phyloP scores from a whole-genome alignment of 1,140 invertebrate genomes.

The Drosophila rufa region DNA sequence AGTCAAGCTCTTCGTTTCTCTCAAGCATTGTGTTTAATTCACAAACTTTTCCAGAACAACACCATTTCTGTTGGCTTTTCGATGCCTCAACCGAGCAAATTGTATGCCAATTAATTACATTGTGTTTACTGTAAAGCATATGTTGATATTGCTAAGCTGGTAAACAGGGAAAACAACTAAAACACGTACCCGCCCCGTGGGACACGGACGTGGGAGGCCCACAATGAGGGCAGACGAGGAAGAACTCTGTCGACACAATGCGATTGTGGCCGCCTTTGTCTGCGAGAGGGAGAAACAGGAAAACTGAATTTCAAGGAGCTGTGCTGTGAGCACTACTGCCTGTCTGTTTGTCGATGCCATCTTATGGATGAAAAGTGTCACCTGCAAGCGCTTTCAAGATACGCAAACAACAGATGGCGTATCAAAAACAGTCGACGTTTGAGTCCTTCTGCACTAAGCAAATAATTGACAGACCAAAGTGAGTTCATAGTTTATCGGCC shows the following conservation, averaged over 20 bases:
- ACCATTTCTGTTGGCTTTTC: neutral
- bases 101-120: conserved; percentile 1
- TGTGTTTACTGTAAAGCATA: conserved; percentile 18
- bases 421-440: conserved; percentile 8
- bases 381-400: conserved; percentile 19
- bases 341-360: conserved; percentile 29
- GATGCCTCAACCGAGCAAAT: neutral
- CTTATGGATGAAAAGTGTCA: conserved; percentile 39
- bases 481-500: neutral
- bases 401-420: conserved; percentile 12
- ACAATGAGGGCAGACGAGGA: neutral
- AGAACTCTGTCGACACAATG: conserved; percentile 18
- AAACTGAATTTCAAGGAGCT: conserved; percentile 34
- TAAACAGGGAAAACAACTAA: conserved; percentile 9
- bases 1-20: neutral
- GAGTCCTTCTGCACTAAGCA: conserved; percentile 1
- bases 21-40: conserved; percentile 1
- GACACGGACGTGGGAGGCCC: neutral
- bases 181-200: conserved; percentile 15
- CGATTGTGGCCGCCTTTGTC: conserved; percentile 16
- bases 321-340: no score
- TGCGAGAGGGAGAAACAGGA: neutral
- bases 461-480: neutral
- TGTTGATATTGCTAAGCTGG: conserved; percentile 12
- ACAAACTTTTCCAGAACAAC: conserved; percentile 4